Conservation (phyloP, 1,140 invertebrate species). For the Bombus sibiricus region DNA sequence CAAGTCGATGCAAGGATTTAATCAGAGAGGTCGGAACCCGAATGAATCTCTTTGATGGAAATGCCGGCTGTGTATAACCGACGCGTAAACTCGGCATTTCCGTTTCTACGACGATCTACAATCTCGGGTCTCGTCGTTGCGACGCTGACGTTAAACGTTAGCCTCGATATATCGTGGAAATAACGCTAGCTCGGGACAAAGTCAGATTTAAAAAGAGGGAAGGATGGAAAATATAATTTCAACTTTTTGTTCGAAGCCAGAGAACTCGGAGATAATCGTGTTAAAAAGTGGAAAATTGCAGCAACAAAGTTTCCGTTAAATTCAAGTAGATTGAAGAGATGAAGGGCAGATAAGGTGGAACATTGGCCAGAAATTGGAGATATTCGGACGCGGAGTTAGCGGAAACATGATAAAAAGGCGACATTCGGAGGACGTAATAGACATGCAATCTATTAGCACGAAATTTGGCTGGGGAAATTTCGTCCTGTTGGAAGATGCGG, state of each 20-base stretch:
- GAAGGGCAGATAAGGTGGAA: background rate
- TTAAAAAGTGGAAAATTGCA: background rate
- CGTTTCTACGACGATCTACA: slow-evolving; percentile 17
- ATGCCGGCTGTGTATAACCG: background rate
- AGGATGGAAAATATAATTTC: slow-evolving; percentile 1
- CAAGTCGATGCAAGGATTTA: slow-evolving; percentile 40
- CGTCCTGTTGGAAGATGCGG: background rate
- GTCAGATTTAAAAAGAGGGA: background rate
- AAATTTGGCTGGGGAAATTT: background rate
- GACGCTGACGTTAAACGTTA: background rate
- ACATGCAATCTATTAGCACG: background rate
- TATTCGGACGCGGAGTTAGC: background rate
- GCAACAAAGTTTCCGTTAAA: background rate
- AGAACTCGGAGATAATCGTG: background rate
- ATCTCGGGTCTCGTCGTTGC: background rate
- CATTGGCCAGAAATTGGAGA: background rate
- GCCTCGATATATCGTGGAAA: background rate
- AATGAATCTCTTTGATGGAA: slow-evolving; percentile 37
- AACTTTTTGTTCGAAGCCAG: background rate
- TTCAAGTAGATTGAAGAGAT: background rate
- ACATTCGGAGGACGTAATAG: too few relatives aligned
- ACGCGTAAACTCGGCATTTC: slow-evolving; percentile 13
- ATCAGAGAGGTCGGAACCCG: slow-evolving; percentile 23
- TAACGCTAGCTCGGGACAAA: background rate
- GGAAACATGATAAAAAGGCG: background rate